These are phyloP conservation scores for Helicorthomorpha holstii DNA, from an alignment of 1,140 invertebrate genomes.

Conservation along the genomic window DNA sequence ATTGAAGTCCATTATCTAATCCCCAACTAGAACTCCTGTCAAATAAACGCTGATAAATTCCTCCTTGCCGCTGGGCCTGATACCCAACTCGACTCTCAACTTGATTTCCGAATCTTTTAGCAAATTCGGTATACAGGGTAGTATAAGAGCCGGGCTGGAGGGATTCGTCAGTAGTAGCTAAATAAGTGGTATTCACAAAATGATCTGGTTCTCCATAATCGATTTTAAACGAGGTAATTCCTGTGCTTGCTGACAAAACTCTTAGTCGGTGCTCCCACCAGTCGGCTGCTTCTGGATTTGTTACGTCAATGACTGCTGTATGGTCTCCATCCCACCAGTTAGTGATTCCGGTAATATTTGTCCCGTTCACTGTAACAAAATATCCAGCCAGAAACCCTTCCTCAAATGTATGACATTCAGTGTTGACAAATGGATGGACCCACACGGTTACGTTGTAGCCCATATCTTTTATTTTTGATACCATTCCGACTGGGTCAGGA, in stretches of 20 bases:
- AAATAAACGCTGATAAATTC: conserved; percentile 71
- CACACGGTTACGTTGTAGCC: conserved; percentile 48
- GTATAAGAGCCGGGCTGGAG: conserved; percentile 41
- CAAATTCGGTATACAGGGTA: conserved; percentile 41
- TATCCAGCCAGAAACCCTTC: conserved; percentile 15
- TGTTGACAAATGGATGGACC: conserved; percentile 79
- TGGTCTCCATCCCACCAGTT: conserved; percentile 68
- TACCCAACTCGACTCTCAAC: conserved; percentile 50
- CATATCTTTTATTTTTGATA: conserved; percentile 33
- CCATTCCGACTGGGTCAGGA: conserved; percentile 37
- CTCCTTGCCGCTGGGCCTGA: conserved; percentile 52
- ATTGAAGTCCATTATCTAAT: conserved; percentile 53
- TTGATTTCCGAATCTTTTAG: conserved; percentile 39
- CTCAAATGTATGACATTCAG: conserved; percentile 42
- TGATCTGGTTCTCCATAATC: conserved; percentile 66
- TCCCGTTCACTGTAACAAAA: conserved; percentile 17
- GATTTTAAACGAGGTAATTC: conserved; percentile 78
- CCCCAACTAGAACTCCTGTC: conserved; percentile 68
- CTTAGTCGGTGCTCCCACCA: conserved; percentile 54
- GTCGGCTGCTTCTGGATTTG: conserved; percentile 44
- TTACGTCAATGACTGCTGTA: conserved; percentile 52
- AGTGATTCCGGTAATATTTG: conserved; percentile 35
- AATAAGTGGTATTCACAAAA: conserved; percentile 20
- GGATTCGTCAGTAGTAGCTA: conserved; percentile 12
- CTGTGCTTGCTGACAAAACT: conserved; percentile 36